A percentile compares a stretch with the other conserved stretches of the same genome.
Evolutionary conservation across 2,113 vertebrate genomes (phyloP).

Genomic region (Nestor notabilis): DNA sequence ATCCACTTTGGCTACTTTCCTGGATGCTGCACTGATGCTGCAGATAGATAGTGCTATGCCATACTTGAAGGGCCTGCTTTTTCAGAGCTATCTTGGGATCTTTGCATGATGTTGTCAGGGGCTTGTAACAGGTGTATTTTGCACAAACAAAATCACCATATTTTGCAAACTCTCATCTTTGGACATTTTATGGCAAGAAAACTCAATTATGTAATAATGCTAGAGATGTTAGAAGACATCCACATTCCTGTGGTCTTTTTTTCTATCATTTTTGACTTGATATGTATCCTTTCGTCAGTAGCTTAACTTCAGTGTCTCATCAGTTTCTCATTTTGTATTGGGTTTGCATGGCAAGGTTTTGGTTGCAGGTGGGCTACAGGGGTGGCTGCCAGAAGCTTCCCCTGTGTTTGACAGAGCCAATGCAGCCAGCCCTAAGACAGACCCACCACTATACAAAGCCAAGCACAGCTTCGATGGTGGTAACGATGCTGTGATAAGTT

Average conservation of each 20-base stretch:
- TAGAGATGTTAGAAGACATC: background rate
- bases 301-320: background rate
- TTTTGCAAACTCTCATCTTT: background rate
- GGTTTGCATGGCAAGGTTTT: accelerated
- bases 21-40: slow-evolving; percentile 5
- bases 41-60: background rate
- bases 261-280: background rate
- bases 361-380: background rate
- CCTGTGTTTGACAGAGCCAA: accelerated
- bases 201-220: background rate
- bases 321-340: background rate
- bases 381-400: background rate
- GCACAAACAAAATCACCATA: background rate
- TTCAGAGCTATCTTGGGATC: background rate
- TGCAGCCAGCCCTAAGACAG: background rate
- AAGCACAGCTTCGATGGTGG: accelerated
- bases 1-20: background rate
- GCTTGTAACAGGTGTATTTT: background rate
- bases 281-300: background rate
- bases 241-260: background rate
- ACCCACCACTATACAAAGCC: background rate
- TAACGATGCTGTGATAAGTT: background rate
- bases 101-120: background rate
- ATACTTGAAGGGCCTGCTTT: background rate
- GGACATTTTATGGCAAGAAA: background rate